Conservation (phyloP, 2,888 invertebrate genomes). For the Coelogynopora nodosa region DNA sequence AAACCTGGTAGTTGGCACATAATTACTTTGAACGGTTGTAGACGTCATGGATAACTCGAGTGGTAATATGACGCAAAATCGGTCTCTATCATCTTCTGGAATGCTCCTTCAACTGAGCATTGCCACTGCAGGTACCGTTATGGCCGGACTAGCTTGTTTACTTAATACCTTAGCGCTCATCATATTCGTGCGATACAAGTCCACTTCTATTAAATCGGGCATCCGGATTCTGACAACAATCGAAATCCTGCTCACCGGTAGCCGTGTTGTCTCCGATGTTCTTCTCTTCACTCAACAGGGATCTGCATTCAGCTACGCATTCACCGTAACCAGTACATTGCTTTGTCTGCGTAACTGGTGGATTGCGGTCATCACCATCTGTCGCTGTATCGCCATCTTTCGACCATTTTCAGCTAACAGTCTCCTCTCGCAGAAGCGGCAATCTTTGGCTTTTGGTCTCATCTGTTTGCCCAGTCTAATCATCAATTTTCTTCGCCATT, state of each 20-base stretch:
- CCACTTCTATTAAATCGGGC: constrained; percentile 10
- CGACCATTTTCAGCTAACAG: constrained; percentile 35
- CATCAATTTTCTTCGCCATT: background rate
- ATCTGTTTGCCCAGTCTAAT: background rate
- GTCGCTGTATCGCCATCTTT: constrained; percentile 44
- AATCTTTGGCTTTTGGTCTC: constrained; percentile 10
- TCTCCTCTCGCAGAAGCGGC: constrained; percentile 38
- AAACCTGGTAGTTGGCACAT: too few species aligned
- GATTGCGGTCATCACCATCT: constrained; percentile 42
- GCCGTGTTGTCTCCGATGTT: constrained; percentile 1
- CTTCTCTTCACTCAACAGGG: background rate
- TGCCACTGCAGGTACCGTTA: background rate
- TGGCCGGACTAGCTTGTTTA: background rate
- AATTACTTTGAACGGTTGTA: too few species aligned
- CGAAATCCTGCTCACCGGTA: constrained; percentile 12
- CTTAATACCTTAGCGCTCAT: background rate
- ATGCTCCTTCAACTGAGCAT: background rate
- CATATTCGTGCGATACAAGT: background rate
- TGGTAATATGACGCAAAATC: too few species aligned
- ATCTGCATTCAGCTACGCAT: constrained; percentile 4
- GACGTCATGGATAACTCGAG: too few species aligned
- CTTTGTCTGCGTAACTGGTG: constrained; percentile 42
- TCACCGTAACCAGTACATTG: constrained; percentile 39
- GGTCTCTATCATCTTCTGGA: background rate
- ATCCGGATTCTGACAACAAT: constrained; percentile 35